Base-by-base conservation (phyloP, 2,113 vertebrate genomes). In the Ploceus nigricollis region DNA sequence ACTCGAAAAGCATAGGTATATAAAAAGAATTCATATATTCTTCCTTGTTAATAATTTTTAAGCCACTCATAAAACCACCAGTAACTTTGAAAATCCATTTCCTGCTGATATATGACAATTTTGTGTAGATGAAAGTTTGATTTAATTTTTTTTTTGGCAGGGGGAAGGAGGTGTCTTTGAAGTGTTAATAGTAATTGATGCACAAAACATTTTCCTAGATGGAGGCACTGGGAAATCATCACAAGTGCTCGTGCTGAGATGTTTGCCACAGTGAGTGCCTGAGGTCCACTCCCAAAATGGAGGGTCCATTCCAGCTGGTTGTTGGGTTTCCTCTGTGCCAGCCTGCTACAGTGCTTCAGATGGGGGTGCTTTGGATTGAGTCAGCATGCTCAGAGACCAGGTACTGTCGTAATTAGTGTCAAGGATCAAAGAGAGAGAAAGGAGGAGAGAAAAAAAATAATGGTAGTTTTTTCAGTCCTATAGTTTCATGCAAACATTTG, bases 161-260 rank as follows among this genome's bases (percentile, higher is more conserved):
- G 6, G 8, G 12, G 11, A 4, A 10, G 4, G 13, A 1, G 5
- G 3, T 9, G 13, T 53, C 4, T 35, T n/a, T 69, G 48, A 54
- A 45, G 4, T 9, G 1, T 61, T 72, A 76, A 63, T 48, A 82
- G 40, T 53, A 84, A 72, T 37, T 24, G 45, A 48, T 35, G 39
- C 14, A 23, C 10, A 56, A 91, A 95, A 66, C 13, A 30, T 77
- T 57, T 90, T 77, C 35, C 42, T 65, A 47, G 39, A 57, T 30
- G 35, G 28, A 89, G 50, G 4, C 35, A 30, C 6, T 23, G 47
- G 66, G 22, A 82, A 72, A 71, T 10, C 13, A 68, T 82, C 61
- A 44, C 53, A 57, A 79, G 33, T 10, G 3, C 33, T 63, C 39
- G 16, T 39, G 60, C 61, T 68, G 65, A 75, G 57, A 9, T 33